Evolutionary conservation across 2,797 vertebrate species (phyloP).

Genomic region (Lycodopsis pacificus): DNA sequence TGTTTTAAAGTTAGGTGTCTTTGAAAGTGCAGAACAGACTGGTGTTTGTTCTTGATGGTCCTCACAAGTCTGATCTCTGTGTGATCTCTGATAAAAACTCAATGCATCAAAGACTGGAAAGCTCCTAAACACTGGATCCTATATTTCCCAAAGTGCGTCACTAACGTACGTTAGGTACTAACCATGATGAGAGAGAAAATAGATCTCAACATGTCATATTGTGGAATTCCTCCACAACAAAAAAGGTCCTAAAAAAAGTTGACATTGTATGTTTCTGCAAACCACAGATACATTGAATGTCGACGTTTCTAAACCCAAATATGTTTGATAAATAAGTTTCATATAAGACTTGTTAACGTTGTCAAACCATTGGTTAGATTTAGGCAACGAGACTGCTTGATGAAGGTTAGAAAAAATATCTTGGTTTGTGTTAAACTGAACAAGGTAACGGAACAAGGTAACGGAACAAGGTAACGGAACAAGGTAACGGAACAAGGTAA

Average conservation of each 20-base stretch:
- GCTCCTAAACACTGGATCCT: neutral
- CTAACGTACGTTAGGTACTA: neutral
- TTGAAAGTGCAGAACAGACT: constrained; percentile 53
- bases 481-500: no score
- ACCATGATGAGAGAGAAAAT: neutral
- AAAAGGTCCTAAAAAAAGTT: neutral
- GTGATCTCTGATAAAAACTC: neutral
- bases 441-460: no score
- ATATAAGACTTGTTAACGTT: no score
- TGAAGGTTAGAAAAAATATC: no score
- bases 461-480: no score
- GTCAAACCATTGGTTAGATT: no score
- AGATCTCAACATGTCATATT: neutral
- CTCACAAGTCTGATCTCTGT: constrained; percentile 43
- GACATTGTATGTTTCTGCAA: neutral
- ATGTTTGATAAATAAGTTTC: neutral
- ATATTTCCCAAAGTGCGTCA: neutral
- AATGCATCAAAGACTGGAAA: neutral
- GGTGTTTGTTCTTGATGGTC: constrained; percentile 57
- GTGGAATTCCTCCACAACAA: neutral
- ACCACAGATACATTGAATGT: neutral
- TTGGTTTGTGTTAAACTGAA: no score
- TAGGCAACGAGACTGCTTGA: no score
- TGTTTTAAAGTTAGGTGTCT: constrained; percentile 27
- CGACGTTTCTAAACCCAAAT: neutral